Base-by-base conservation (phyloP, 2,888 invertebrate genomes). In the Harpalus rubripes region DNA sequence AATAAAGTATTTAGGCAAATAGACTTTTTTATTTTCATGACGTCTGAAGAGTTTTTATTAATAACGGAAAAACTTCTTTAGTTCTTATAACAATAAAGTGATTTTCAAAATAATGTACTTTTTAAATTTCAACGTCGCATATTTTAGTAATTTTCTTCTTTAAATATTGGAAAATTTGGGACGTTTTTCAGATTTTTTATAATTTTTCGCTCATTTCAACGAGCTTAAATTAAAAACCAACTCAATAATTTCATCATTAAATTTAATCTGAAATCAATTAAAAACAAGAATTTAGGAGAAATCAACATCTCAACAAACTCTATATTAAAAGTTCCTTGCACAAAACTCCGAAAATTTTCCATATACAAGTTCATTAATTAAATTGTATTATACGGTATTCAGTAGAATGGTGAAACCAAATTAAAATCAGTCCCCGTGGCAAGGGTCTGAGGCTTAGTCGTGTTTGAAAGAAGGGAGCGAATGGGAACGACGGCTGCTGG, bases 351-450 rank as follows among this genome's bases (percentile, higher is more conserved):
- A 58, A 26, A 74, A 61, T 76, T 82, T 68, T 82, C 32, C 72
- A 32, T 72, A 82, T 61, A 76, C 74, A 58, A 83, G 59, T 83
- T 83, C 83, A 83, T 83, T 83, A 83, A 74, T 76, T 59, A 61
- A 83, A 74, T 74, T 83, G 74, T 76, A 83, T 83, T 83, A 83
- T 83, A 76, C 74, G 59, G 61, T 59, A 76, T 83, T 83, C 44
- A 59, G 18, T 82, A 72, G 58, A 83, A 83, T 63, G 83, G 44
- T 76, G 15, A 59, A 83, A 41, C 61, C 63, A 83, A 83, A 83
- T 83, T 83, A 83, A 83, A 83, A 83, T 61, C 59, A 41, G 32
- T 58, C 72, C 56, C 72, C 58, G 39, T 44, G 65, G 61, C 44
- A 22, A 44, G 65, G 39, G 15, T n/a, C 82, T 61, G 18, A 12